These are phyloP conservation scores for Chrysolina oricalcia DNA, from an alignment of 2,888 invertebrate genomes.

Conservation along the genomic window DNA sequence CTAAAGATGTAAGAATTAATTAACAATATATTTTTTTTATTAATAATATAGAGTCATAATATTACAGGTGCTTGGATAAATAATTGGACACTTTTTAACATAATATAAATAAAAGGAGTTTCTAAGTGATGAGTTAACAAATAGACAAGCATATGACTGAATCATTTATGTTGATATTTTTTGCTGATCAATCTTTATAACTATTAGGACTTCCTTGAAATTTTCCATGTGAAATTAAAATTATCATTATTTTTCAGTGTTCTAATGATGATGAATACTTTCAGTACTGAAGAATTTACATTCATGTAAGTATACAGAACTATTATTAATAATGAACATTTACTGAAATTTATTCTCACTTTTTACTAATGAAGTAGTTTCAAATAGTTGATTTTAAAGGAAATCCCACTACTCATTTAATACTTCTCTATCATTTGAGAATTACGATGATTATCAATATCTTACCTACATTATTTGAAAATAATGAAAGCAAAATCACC, in stretches of 20 bases:
- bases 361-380: too few relatives aligned
- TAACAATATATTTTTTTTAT: not conserved
- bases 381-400: too few relatives aligned
- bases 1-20: too few relatives aligned
- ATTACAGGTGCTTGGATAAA: too few relatives aligned
- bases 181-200: conserved; percentile 21
- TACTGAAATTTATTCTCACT: too few relatives aligned
- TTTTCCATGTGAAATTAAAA: not conserved
- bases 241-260: not conserved
- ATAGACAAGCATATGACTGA: conserved; percentile 50
- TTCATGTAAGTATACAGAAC: too few relatives aligned
- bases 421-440: not conserved
- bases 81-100: too few relatives aligned
- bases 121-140: conserved; percentile 38
- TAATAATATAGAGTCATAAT: too few relatives aligned
- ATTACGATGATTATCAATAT: conserved; percentile 12
- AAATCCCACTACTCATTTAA: too few relatives aligned
- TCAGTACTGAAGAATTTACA: too few relatives aligned
- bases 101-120: too few relatives aligned
- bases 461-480: conserved; percentile 26
- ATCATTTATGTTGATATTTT: conserved; percentile 41
- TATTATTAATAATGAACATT: too few relatives aligned
- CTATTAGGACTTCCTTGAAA: not conserved
- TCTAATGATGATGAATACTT: not conserved
- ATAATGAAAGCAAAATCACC: not conserved